Conservation (phyloP, 2,888 invertebrate species). For the Xestobium rufovillosum region DNA sequence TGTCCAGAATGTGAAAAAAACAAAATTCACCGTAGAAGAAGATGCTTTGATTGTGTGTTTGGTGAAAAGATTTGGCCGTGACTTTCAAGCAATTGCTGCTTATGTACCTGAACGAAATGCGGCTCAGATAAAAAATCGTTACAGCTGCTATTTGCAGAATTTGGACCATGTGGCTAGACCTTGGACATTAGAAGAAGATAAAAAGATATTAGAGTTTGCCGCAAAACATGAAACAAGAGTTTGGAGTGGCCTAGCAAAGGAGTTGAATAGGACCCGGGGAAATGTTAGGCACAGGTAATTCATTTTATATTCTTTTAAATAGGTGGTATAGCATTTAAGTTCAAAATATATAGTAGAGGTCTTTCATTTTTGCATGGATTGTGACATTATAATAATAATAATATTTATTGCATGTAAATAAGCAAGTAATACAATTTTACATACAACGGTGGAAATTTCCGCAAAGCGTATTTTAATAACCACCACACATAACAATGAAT, state of each 20-base stretch:
- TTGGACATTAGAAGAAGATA: slow-evolving; percentile 59
- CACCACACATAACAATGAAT: too few relatives aligned
- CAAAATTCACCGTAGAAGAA: slow-evolving; percentile 59
- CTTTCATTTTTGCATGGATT: too few relatives aligned
- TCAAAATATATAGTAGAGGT: too few relatives aligned
- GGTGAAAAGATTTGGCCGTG: slow-evolving; percentile 52
- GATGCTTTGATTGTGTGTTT: slow-evolving; percentile 58
- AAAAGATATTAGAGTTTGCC: slow-evolving; percentile 49
- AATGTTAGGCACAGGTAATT: slow-evolving; percentile 58
- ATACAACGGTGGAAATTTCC: too few relatives aligned
- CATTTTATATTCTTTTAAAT: too few relatives aligned
- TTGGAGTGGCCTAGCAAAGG: slow-evolving; percentile 48
- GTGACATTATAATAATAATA: too few relatives aligned
- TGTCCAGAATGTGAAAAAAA: slow-evolving; percentile 46
- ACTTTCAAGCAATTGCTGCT: slow-evolving; percentile 49
- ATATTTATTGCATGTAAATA: too few relatives aligned
- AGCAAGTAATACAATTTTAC: too few relatives aligned
- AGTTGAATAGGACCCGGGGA: slow-evolving; percentile 50
- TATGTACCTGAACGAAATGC: slow-evolving; percentile 56
- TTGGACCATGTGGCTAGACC: slow-evolving; percentile 21
- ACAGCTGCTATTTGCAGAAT: slow-evolving; percentile 44
- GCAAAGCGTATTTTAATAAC: too few relatives aligned
- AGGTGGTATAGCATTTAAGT: too few relatives aligned
- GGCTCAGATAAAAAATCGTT: slow-evolving; percentile 55
- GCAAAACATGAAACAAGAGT: slow-evolving; percentile 43